These are phyloP conservation scores for Ctenopoma kingsleyae DNA, from an alignment of 2,797 vertebrate species.

Conservation along the genomic window DNA sequence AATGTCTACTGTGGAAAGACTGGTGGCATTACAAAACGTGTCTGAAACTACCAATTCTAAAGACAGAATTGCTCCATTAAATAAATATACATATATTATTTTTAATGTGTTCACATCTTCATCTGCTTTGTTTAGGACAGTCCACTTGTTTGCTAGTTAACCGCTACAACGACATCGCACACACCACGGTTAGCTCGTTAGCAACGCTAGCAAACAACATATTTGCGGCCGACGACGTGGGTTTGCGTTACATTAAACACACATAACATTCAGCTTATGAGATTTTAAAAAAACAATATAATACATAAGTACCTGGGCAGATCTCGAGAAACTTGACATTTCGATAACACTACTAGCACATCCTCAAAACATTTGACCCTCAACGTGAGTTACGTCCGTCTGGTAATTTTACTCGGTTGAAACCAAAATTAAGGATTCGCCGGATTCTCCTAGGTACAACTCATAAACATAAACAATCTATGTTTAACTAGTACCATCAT, in stretches of 20 bases:
- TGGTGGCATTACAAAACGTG: not conserved
- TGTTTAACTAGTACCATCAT: accelerated
- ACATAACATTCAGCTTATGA: accelerated
- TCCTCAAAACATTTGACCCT: slow-evolving; percentile 74
- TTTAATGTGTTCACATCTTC: not conserved
- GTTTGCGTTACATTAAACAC: accelerated
- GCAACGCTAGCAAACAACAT: slow-evolving; percentile 4
- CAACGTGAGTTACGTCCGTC: slow-evolving; percentile 51
- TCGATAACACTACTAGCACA: slow-evolving; percentile 26
- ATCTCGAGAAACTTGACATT: slow-evolving; percentile 88
- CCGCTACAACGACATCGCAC: not conserved
- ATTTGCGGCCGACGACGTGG: not conserved
- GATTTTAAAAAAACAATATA: not conserved
- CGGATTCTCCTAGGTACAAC: not conserved
- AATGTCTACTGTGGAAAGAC: not conserved
- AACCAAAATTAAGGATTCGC: slow-evolving; percentile 4
- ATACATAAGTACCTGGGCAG: slow-evolving; percentile 81
- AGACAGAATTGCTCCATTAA: not conserved
- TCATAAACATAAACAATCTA: too few species aligned
- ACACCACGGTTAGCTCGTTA: slow-evolving; percentile 8
- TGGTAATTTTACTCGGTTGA: not conserved
- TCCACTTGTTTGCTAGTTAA: not conserved
- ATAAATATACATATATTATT: too few species aligned
- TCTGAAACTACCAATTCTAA: not conserved
- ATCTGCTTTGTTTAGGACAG: not conserved